Base-by-base conservation (phyloP, 2,113 vertebrate species). In the Ranitomeya imitator region DNA sequence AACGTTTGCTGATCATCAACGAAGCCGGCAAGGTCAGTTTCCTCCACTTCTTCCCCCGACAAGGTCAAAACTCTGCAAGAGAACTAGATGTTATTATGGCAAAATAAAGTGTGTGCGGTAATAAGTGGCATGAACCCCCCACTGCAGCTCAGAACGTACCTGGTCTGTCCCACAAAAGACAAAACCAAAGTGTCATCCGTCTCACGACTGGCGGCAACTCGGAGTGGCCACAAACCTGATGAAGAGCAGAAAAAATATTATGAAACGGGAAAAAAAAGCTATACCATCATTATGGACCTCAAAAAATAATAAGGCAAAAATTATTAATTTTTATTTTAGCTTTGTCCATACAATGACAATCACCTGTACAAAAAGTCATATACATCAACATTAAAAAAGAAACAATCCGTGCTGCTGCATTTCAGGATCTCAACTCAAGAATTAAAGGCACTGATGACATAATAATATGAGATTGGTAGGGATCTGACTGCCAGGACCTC, bases 1-100 rank as follows among this genome's bases (percentile, higher is more conserved):
- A 99, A 99, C 0, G 98, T 99, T 93, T 99, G 98, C 92, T 99
- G 98, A 89, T 99, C 98, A 31, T 99, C 98, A 89, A 99, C 97
- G 69, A 99, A 99, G 10, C 98, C 98, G 0, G 96, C 96, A 80
- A 99, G 95, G 86, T 99, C 98, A 0, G 98, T 99, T 90, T 99
- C 98, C 89, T 99, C 98, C 9, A 99, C 98, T 86, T 99, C 98
- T 90, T 99, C 98, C 2, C 98, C 98, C 0, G 97, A 99, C 88
- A 99, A 93, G 96, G 99, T 99, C 90, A 99, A 93, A 67, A 99
- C 98, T 89, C 98, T 99, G 89, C 21, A 21, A 0, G 12, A 55
- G 7, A 84, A 69, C 7, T 54, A 55, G 3, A 23, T 0, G 23
- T 84, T 71, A 71, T n/a, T 18, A 52, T 69, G 21, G 6, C 13